A percentile compares a stretch with the other conserved stretches of the same genome.
Evolutionary conservation across 2,888 invertebrate species (phyloP).

Genomic region (Glaucopsyche alexis): DNA sequence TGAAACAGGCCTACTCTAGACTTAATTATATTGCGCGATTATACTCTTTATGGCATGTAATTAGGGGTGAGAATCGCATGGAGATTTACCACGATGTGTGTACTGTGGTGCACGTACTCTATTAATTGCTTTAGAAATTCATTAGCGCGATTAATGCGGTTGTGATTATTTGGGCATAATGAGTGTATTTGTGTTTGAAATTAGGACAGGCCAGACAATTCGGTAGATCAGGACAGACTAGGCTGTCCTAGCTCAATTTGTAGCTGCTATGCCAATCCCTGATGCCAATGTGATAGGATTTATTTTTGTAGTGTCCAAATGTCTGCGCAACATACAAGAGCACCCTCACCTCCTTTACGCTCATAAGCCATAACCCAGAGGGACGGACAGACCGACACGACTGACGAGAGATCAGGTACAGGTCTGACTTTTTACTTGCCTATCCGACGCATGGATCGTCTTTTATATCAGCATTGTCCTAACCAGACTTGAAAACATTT

Average conservation of each 20-base stretch:
- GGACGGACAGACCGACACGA: too few species aligned
- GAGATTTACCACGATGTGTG: not conserved
- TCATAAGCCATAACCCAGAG: too few species aligned
- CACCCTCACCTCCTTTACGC: too few species aligned
- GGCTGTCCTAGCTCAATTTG: too few species aligned
- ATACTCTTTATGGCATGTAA: not conserved
- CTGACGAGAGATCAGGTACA: too few species aligned
- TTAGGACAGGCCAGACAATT: constrained; percentile 31
- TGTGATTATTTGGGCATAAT: constrained; percentile 42
- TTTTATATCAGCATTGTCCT: too few species aligned
- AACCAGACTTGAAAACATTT: too few species aligned
- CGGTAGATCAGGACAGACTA: not conserved
- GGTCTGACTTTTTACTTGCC: too few species aligned
- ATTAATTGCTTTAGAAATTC: constrained; percentile 44
- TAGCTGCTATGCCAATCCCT: too few species aligned
- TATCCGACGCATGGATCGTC: too few species aligned
- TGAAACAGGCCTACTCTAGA: not conserved
- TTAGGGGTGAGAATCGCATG: not conserved
- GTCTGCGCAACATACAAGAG: not conserved
- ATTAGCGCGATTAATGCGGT: constrained; percentile 44
- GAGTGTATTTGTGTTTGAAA: constrained; percentile 39
- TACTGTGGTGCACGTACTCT: constrained; percentile 28
- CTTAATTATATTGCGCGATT: constrained; percentile 25
- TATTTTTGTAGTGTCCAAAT: not conserved
- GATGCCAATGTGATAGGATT: too few species aligned